Conservation (phyloP, 2,888 invertebrate genomes). For the Amphipoea oculea region DNA sequence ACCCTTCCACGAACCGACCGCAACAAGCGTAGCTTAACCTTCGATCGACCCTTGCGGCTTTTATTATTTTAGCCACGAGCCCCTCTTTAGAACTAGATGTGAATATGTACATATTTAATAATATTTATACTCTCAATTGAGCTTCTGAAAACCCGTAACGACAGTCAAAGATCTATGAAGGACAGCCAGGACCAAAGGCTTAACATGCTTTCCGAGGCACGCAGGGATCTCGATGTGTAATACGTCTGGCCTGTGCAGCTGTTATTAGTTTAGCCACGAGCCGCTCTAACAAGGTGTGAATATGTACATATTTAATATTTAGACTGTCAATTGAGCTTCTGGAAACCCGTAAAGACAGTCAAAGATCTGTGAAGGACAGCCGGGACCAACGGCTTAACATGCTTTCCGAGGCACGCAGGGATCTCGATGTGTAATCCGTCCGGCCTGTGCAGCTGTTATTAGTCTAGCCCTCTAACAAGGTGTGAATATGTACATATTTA, state of each 20-base stretch:
- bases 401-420: no score
- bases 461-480: constrained; percentile 38
- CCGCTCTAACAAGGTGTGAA: constrained; percentile 47
- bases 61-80: neutral
- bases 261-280: neutral
- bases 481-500: constrained; percentile 58
- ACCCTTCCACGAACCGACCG: no score
- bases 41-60: neutral
- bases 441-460: no score
- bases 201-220: neutral
- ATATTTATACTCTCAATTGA: constrained; percentile 58
- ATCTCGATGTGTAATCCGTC: no score
- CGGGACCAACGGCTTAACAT: no score
- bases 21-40: no score
- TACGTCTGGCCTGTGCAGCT: no score
- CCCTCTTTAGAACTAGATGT: constrained; percentile 38
- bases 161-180: no score
- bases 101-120: constrained; percentile 58
- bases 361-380: no score
- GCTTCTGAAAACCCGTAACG: no score
- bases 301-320: constrained; percentile 58
- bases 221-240: neutral
- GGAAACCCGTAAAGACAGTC: no score
- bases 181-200: neutral
- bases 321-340: constrained; percentile 58